Evolutionary conservation across 2,888 invertebrate species (phyloP).

Genomic region (Dynastes maya): DNA sequence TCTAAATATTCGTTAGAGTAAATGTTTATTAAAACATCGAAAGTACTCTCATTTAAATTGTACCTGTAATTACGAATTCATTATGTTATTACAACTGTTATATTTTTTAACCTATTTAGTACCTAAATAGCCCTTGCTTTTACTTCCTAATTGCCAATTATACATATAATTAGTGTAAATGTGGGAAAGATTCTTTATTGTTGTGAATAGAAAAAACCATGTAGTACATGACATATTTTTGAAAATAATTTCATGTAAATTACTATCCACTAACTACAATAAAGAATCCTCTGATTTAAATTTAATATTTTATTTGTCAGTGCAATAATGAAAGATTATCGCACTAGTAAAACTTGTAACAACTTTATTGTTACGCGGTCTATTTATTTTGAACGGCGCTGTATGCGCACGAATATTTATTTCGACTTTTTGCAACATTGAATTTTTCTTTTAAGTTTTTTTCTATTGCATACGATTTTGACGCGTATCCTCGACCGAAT

Average conservation of each 20-base stretch:
- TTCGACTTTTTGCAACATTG: too few species aligned
- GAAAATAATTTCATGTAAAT: not conserved
- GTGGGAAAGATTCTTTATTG: not conserved
- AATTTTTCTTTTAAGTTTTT: too few species aligned
- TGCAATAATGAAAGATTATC: too few species aligned
- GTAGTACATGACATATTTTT: not conserved
- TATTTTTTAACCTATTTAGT: conserved; percentile 9
- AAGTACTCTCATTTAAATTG: not conserved
- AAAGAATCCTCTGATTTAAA: too few species aligned
- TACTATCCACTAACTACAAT: not conserved
- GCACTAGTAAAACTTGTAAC: too few species aligned
- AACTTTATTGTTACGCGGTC: too few species aligned
- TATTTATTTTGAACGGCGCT: too few species aligned
- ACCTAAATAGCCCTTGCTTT: not conserved
- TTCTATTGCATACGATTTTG: too few species aligned
- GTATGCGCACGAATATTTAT: too few species aligned
- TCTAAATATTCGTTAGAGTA: not conserved
- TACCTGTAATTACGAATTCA: not conserved
- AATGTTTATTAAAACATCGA: not conserved
- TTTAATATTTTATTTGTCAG: too few species aligned
- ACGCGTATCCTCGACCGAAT: too few species aligned
- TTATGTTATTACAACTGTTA: not conserved
- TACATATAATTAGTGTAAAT: not conserved
- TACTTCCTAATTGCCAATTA: not conserved
- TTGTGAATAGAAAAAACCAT: not conserved